phyloP scores from a whole-genome alignment of 2,113 vertebrate species.

The Mohoua ochrocephala region DNA sequence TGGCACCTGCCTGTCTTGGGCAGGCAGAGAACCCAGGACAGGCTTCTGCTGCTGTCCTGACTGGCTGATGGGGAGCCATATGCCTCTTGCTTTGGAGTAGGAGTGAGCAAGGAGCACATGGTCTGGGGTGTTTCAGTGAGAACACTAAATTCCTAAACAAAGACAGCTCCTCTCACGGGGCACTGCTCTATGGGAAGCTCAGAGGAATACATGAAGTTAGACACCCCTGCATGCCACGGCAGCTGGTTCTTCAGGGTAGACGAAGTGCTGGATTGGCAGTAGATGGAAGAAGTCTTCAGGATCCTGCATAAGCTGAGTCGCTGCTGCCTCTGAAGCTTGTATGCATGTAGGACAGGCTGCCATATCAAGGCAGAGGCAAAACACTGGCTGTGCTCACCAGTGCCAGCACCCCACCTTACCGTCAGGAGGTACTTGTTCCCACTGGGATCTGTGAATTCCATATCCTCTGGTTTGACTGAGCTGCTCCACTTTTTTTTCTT shows the following conservation, averaged over 20 bases:
- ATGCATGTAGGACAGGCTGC: not conserved
- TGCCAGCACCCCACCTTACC: slow-evolving; percentile 58
- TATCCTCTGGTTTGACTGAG: slow-evolving; percentile 76
- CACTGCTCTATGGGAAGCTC: not conserved
- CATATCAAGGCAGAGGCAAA: not conserved
- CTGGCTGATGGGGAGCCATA: not conserved
- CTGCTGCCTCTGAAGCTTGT: not conserved
- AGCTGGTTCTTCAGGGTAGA: not conserved
- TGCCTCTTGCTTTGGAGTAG: not conserved
- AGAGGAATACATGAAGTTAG: not conserved
- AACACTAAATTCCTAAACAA: not conserved
- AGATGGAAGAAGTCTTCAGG: not conserved
- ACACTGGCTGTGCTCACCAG: not conserved
- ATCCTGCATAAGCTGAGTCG: not conserved
- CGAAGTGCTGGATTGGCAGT: not conserved
- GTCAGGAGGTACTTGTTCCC: slow-evolving; percentile 82
- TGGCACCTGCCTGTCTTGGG: not conserved
- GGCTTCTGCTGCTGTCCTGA: not conserved
- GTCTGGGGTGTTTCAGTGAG: not conserved
- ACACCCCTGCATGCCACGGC: not conserved
- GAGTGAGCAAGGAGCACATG: not conserved
- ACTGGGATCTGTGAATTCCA: slow-evolving; percentile 78
- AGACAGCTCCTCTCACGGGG: not conserved
- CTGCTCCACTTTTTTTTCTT: slow-evolving; percentile 68
- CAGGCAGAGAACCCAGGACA: not conserved